These are phyloP conservation scores for Danio jaintianensis DNA, from an alignment of 2,797 vertebrate genomes.

Conservation along the genomic window DNA sequence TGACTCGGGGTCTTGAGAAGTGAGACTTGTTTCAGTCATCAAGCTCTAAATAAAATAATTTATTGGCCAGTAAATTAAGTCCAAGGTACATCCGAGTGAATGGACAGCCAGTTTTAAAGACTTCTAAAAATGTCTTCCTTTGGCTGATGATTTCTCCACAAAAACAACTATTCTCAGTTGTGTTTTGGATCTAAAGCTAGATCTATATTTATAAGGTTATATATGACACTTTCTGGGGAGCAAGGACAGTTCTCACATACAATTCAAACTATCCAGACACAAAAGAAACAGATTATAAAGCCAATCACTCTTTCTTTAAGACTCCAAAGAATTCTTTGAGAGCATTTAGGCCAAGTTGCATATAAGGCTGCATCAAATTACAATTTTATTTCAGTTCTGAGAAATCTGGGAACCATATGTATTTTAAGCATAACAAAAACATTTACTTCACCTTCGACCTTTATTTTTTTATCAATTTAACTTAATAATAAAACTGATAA, in stretches of 20 bases:
- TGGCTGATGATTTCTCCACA: neutral
- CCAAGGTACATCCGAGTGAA: neutral
- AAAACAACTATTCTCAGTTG: neutral
- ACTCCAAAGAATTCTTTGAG: neutral
- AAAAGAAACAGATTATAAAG: neutral
- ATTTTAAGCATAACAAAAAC: neutral
- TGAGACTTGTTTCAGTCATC: slow-evolving; percentile 4
- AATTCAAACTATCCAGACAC: neutral
- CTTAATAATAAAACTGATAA: too few species aligned
- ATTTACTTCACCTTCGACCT: neutral
- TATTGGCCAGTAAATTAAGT: neutral
- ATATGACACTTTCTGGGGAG: neutral
- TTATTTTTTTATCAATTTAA: too few species aligned
- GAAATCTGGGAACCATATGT: neutral
- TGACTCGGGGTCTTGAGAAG: neutral
- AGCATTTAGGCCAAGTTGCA: neutral
- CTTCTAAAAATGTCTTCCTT: slow-evolving; percentile 1
- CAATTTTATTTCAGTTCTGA: neutral
- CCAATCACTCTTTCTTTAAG: neutral
- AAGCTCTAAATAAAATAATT: neutral
- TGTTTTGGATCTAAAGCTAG: neutral
- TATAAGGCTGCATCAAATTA: neutral
- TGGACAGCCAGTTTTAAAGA: neutral
- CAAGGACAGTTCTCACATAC: neutral
- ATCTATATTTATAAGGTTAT: slow-evolving; percentile 1